Percentiles rank a stretch among this genome's conserved stretches.
phyloP scores from a whole-genome alignment of 2,888 invertebrate species.

The Trachelus tabidus region DNA sequence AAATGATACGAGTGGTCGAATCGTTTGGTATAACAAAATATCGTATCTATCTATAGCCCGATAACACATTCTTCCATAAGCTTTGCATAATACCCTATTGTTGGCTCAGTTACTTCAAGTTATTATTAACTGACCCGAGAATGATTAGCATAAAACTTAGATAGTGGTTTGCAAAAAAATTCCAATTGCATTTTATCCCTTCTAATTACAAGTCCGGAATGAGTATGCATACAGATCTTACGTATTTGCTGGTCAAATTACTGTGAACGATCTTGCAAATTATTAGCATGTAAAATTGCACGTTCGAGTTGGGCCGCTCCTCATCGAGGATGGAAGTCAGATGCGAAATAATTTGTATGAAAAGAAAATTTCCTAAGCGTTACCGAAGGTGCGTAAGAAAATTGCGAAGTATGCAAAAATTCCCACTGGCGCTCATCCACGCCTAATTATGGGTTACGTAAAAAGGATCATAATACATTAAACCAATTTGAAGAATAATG shows the following conservation, averaged over 20 bases:
- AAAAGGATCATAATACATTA: not conserved
- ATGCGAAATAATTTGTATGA: not conserved
- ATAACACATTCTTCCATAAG: not conserved
- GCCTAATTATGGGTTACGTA: constrained; percentile 25
- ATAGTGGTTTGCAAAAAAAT: not conserved
- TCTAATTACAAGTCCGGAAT: not conserved
- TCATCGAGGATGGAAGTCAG: not conserved
- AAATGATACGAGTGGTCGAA: not conserved
- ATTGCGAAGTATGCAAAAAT: not conserved
- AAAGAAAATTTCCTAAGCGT: not conserved
- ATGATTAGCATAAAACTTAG: not conserved
- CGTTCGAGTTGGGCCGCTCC: not conserved
- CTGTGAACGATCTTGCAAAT: not conserved
- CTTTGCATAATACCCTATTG: not conserved
- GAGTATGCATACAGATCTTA: not conserved
- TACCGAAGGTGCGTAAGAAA: not conserved
- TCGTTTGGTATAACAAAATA: not conserved
- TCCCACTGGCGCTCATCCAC: not conserved
- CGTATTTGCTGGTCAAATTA: not conserved
- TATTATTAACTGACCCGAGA: not conserved
- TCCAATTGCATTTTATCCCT: not conserved
- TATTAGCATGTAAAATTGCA: not conserved
- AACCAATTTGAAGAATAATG: not conserved
- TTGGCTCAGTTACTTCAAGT: not conserved
- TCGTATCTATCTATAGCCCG: not conserved